These are phyloP conservation scores for Myoxocephalus aenaeus DNA, from an alignment of 2,797 vertebrate species.

Conservation along the genomic window DNA sequence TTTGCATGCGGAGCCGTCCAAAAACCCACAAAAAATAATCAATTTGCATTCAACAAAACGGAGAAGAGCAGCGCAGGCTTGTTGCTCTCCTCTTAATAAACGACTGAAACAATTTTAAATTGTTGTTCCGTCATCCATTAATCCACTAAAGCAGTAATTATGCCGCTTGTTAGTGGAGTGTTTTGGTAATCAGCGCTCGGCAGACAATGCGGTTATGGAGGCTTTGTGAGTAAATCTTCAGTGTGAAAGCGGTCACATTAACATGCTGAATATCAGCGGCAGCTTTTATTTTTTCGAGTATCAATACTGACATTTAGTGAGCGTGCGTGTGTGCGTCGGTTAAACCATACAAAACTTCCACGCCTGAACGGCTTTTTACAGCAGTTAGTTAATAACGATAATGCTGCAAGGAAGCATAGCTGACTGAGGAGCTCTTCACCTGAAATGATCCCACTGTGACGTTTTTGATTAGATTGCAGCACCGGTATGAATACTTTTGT, in stretches of 20 bases:
- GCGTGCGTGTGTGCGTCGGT: neutral
- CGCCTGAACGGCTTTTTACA: conserved; percentile 19
- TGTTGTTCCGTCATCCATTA: neutral
- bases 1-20: neutral
- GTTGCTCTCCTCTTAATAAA: neutral
- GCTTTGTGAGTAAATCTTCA: neutral
- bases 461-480: conserved; percentile 55
- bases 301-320: conserved; percentile 6
- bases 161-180: neutral
- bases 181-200: neutral
- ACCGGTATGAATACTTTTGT: conserved; percentile 46
- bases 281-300: conserved; percentile 4
- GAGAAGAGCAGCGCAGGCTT: neutral
- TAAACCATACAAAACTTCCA: conserved; percentile 3
- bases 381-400: neutral
- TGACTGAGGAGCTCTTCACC: conserved; percentile 33
- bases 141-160: neutral
- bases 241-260: neutral
- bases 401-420: conserved; percentile 8
- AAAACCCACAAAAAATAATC: neutral
- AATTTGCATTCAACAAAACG: neutral
- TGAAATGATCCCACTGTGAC: conserved; percentile 48
- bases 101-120: conserved; percentile 11
- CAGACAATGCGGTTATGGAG: conserved; percentile 9
- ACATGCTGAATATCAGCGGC: neutral